Conservation (phyloP, 1,140 invertebrate genomes). For the Tribolium madens region DNA sequence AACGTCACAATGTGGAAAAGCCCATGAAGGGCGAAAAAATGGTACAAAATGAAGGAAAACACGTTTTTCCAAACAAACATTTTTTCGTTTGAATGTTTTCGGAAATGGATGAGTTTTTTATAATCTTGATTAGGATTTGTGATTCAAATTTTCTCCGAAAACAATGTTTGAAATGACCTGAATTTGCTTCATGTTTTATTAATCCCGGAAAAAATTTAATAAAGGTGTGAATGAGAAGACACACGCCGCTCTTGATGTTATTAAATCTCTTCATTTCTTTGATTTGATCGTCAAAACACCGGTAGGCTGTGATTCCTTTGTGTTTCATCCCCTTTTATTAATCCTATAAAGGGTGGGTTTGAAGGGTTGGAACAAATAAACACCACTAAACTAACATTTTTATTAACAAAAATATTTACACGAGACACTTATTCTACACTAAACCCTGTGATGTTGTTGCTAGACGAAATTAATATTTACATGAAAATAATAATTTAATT, state of each 20-base stretch:
- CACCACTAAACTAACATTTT: constrained; percentile 16
- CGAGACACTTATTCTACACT: constrained; percentile 20
- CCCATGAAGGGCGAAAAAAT: constrained; percentile 65
- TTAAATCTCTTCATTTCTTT: constrained; percentile 23
- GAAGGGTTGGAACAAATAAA: constrained; percentile 2
- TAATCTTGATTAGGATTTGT: constrained; percentile 45
- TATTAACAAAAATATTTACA: constrained; percentile 35
- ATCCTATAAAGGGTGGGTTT: background rate
- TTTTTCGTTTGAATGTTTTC: constrained; percentile 61
- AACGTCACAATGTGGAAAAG: constrained; percentile 40
- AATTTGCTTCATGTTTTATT: background rate
- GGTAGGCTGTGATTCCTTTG: background rate
- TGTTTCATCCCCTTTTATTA: constrained; percentile 5
- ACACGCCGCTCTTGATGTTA: constrained; percentile 5
- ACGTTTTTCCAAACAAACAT: constrained; percentile 68
- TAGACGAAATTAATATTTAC: background rate
- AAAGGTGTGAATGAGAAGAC: constrained; percentile 17
- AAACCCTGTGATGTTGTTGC: background rate
- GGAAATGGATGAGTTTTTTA: background rate
- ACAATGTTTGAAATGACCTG: background rate
- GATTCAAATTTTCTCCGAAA: background rate
- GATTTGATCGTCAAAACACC: background rate
- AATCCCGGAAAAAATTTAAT: constrained; percentile 15
- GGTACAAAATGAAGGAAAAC: constrained; percentile 67
- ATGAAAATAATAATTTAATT: background rate